Evolutionary conservation across 2,888 invertebrate genomes (phyloP).

Genomic region (Drosophila prolongata): DNA sequence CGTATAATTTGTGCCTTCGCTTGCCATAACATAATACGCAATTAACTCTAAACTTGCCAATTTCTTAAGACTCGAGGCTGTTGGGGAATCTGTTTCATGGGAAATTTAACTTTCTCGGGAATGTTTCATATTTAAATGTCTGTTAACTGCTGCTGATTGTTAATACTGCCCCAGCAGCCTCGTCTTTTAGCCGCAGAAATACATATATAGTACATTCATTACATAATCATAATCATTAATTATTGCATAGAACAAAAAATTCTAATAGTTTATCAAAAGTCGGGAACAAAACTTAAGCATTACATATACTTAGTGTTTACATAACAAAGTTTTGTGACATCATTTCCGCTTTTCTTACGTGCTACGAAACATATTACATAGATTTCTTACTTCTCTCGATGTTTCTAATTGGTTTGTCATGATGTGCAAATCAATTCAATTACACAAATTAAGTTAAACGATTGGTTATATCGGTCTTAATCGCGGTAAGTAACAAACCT

Average conservation of each 20-base stretch:
- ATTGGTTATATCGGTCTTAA: slow-evolving; percentile 5
- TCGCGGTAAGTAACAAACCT: slow-evolving; percentile 38
- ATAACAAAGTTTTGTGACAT: slow-evolving; percentile 40
- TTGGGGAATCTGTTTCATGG: slow-evolving; percentile 7
- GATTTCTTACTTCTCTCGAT: neutral
- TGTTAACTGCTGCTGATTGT: slow-evolving; percentile 24
- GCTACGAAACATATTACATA: slow-evolving; percentile 17
- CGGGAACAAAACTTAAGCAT: slow-evolving; percentile 17
- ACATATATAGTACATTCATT: slow-evolving; percentile 13
- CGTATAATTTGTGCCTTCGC: slow-evolving; percentile 38
- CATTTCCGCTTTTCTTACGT: slow-evolving; percentile 14
- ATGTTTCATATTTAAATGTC: slow-evolving; percentile 16
- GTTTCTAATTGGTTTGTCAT: slow-evolving; percentile 13
- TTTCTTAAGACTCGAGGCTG: slow-evolving; percentile 23
- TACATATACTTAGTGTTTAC: slow-evolving; percentile 25
- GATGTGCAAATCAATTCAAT: slow-evolving; percentile 23
- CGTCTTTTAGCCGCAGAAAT: slow-evolving; percentile 19
- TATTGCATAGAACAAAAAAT: slow-evolving; percentile 17
- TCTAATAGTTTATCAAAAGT: slow-evolving; percentile 10
- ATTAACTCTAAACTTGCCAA: slow-evolving; percentile 28
- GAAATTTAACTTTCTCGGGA: slow-evolving; percentile 19
- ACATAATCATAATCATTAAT: slow-evolving; percentile 17
- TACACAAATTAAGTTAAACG: slow-evolving; percentile 25
- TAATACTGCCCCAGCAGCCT: slow-evolving; percentile 31
- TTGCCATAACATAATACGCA: slow-evolving; percentile 29